Base-by-base conservation (phyloP, 2,888 invertebrate species). In the Chrysolina oricalcia region DNA sequence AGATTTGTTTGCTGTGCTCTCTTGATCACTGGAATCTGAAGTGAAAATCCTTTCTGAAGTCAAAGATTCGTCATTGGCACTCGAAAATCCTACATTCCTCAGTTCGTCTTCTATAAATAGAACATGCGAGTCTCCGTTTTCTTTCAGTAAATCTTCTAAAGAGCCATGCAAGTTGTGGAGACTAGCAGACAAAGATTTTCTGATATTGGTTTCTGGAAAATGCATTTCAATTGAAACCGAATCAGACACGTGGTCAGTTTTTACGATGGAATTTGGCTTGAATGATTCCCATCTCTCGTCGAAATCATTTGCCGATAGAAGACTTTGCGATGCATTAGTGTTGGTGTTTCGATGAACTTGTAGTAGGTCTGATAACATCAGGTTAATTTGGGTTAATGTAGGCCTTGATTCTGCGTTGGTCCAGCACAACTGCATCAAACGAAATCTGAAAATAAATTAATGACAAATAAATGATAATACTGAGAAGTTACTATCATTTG, bases 401-500 rank as follows among this genome's bases (percentile, higher is more conserved):
- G 91, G 91, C 53, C 92, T 86, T 2, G 88, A 86, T 70, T 88
- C 88, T 2, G 87, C 86, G 43, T 86, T 84, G 41, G 90, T 89
- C 94, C 94, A 95, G 86, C 95, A 95, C 70, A 93, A 89, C 85
- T 93, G 92, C 93, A 95, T 94, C 78, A 94, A 90, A 87, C 93
- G 92, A 87, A 92, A 93, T 82, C 94, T 94, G 59, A 59, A 59
- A 59, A 59, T n/a, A 27, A 59, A 59, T 46, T 6, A 8, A 35
- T 35, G 6, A 35, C 8, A n/a, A n/a, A n/a, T 35, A 6, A 0
- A 35, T 35, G 0, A 6, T 35, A 35, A 35, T 35, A 6, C 4
- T 35, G 35, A 8, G 0, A 35, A 35, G 8, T 35, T 4, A 35
- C 4, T n/a, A n/a, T n/a, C n/a, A n/a, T n/a, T n/a, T n/a, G 5